Base-by-base conservation (phyloP, 2,888 invertebrate genomes). In the Pristionchus fissidentatus region DNA sequence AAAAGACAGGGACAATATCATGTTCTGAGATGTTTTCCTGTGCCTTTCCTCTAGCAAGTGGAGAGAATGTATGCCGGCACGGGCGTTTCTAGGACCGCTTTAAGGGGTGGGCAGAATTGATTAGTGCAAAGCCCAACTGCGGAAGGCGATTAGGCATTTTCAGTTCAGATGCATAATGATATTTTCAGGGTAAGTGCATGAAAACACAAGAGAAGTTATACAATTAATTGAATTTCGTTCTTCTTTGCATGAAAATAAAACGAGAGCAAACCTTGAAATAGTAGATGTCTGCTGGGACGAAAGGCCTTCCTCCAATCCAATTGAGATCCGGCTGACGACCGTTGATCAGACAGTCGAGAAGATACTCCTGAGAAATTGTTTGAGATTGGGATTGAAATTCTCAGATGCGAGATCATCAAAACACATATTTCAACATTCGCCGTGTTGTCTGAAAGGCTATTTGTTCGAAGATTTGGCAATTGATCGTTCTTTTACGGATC, bases 281-380 rank as follows among this genome's bases (percentile, higher is more conserved):
- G 85, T 91, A 92, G 83, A 92, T 92, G 85, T 92, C 92, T 8
- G 89, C 90, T 13, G 92, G 92, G 13, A 92, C 90, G 85, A 89
- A 92, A 0, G 92, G 92, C 32, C 88, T 81, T 49, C 91, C 91
- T n/a, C 92, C 92, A 41, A 91, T 89, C 90, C 91, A 91, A 83
- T 90, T 90, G 87, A 90, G 78, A 77, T 90, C 88, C 0, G 91
- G 90, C 70, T 91, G 91, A n/a, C 91, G 87, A 22, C 92, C 92
- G 66, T 92, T 91, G 49, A 92, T 89, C 41, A 92, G 85, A 84
- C 92, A 92, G 84, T 92, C 92, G 13, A 92, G 87, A 8, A 92
- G 88, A 84, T 92, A 92, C 78, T 92, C 91, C 87, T 90, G 75
- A 66, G 88, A 81, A 79, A 38, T 13, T 3, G n/a, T n/a, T 46